Evolutionary conservation across 2,113 vertebrate genomes (phyloP), one percentile per base, ranked within the genome.

Genomic region (Brachypteracias leptosomus): DNA sequence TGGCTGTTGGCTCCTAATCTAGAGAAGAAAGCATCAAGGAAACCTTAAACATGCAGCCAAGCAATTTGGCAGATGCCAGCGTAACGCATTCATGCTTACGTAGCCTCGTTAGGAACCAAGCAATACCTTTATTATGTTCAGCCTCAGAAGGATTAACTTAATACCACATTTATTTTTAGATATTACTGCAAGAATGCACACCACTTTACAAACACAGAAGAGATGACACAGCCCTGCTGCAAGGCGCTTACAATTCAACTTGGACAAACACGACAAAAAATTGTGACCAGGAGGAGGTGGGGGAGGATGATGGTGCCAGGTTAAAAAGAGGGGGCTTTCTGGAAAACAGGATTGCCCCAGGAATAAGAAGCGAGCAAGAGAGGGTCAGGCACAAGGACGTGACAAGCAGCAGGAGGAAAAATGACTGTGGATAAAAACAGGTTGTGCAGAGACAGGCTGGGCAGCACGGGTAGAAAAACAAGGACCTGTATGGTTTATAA

Each of bases 121-220:
- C 38, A 46, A 63, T 76, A 82, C 29, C 58, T 96, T 89, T 81
- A 89, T 78, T 58, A 70, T 24, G 29, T 76, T 58, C 74, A 58
- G 49, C 70, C 80, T 91, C 77, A 49, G 35, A 93, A 88, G 31
- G 59, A 93, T 96, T 96, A 93, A 90, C 79, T 96, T 78, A 78
- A 68, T 65, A 84, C 19, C 88, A 93, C 61, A 28, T 96, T 96
- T 96, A 96, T 95, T 96, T 91, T 82, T 90, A 94, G 82, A 92
- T 71, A 94, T 72, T 86, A 94, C 57, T 92, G 75, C 75, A 70
- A 76, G 88, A 96, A 36, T 16, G 59, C 82, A 93, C 88, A 96
- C 83, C 93, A 96, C 88, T 73, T 92, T 84, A 96, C 93, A 94
- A 58, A 95, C 90, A 95, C 75, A 42, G 51, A 75, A 16, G 61